These are phyloP conservation scores for Xanthorhoe designata DNA, from an alignment of 2,888 invertebrate species.

Conservation along the genomic window DNA sequence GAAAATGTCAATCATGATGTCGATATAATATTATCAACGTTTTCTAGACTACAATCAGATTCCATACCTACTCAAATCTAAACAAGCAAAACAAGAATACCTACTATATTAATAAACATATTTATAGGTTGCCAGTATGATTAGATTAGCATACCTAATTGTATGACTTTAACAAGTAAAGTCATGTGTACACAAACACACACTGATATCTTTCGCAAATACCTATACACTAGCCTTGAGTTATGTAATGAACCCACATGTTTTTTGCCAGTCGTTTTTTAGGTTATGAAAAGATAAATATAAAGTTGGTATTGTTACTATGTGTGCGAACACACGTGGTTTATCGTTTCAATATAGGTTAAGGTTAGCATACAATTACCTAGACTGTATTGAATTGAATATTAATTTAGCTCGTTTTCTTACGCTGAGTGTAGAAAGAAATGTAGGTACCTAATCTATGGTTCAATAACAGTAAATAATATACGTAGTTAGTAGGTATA, in stretches of 20 bases:
- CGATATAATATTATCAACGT: too few relatives aligned
- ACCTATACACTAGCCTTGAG: slow-evolving; percentile 25
- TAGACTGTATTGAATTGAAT: neutral
- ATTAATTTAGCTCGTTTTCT: neutral
- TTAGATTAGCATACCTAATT: slow-evolving; percentile 37
- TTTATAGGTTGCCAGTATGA: slow-evolving; percentile 23
- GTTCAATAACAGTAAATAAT: too few relatives aligned
- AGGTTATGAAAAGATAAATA: slow-evolving; percentile 13
- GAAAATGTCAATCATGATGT: too few relatives aligned
- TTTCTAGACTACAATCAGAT: neutral
- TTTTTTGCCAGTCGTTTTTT: slow-evolving; percentile 22
- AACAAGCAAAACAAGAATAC: slow-evolving; percentile 7
- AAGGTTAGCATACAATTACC: neutral
- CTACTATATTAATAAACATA: slow-evolving; percentile 7
- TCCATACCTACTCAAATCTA: neutral
- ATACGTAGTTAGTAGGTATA: too few relatives aligned
- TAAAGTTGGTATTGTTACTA: neutral
- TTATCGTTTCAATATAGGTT: neutral
- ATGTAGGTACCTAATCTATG: too few relatives aligned
- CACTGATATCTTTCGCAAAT: slow-evolving; percentile 20
- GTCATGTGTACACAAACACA: slow-evolving; percentile 7
- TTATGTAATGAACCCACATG: slow-evolving; percentile 41
- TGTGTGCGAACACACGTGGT: slow-evolving; percentile 10
- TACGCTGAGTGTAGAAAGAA: neutral
- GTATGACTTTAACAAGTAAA: slow-evolving; percentile 15